Evolutionary conservation across 2,888 invertebrate genomes (phyloP).

Genomic region (Tortricodes alternella): DNA sequence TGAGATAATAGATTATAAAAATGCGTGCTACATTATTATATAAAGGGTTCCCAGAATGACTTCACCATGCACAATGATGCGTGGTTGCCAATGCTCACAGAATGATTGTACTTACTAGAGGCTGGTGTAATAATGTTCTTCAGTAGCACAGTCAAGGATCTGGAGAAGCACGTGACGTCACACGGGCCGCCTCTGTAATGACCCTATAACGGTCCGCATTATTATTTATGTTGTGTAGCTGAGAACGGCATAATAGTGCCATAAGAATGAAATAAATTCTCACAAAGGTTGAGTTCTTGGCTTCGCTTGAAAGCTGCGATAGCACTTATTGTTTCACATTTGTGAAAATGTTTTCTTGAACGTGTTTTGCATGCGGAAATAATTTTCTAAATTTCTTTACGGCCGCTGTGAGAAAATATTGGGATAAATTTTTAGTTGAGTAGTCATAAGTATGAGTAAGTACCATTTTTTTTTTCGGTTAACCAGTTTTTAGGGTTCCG

Average conservation of each 20-base stretch:
- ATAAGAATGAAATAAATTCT: conserved; percentile 81
- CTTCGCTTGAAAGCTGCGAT: conserved; percentile 68
- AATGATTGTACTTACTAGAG: background rate
- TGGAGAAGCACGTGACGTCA: conserved; percentile 55
- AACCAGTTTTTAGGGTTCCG: too few relatives aligned
- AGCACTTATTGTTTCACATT: conserved; percentile 74
- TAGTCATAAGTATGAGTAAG: conserved; percentile 12
- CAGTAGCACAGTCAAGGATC: conserved; percentile 4
- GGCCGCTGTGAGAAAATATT: conserved; percentile 8
- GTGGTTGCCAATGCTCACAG: background rate
- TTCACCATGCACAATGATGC: background rate
- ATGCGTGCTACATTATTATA: too few relatives aligned
- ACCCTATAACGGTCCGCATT: conserved; percentile 78
- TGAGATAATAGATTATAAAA: too few relatives aligned
- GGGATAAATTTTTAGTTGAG: background rate
- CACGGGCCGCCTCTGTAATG: conserved; percentile 73
- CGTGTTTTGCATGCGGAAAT: conserved; percentile 59
- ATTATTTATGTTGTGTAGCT: conserved; percentile 82
- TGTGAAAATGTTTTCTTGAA: conserved; percentile 59
- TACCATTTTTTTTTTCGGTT: too few relatives aligned
- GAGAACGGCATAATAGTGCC: conserved; percentile 79
- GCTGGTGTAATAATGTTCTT: conserved; percentile 8
- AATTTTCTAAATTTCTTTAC: conserved; percentile 38
- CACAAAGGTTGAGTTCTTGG: conserved; percentile 74
- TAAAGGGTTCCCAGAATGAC: too few relatives aligned